Base-by-base conservation (phyloP, 1,140 invertebrate species). In the Polyergus mexicanus region DNA sequence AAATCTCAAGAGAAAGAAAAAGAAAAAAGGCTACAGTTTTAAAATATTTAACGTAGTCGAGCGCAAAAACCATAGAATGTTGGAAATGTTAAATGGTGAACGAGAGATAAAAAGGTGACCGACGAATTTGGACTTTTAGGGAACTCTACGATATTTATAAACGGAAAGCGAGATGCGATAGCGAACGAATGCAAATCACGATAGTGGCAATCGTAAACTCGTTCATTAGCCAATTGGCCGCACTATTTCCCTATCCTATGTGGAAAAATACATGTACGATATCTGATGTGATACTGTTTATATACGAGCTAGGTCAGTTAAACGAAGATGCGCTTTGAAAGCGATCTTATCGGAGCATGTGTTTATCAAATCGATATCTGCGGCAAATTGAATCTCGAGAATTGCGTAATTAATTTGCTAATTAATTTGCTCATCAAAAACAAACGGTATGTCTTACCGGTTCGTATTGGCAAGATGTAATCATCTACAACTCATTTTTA, bases 301-400 rank as follows among this genome's bases (percentile, higher is more conserved):
- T 38, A 83, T 54, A 3, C 28, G 32, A 35, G 66, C 5, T 11
- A 38, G 19, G 51, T 60, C 32, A 54, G 54, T 83, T 83, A 47
- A 72, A 83, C 54, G 68, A 83, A 72, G 54, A 25, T 13, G 44
- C 2, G 38, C 54, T 74, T 83, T 60, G 68, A 72, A 74, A 74
- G 65, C 51, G 78, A 83, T 83, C 68, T 83, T 83, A 83, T 83
- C 54, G 68, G 38, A 47, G 13, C 38, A 74, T 19, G 11, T 81
- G 68, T 83, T 83, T 81, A 81, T 81, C 78, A 38, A 81, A 56
- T 72, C 66, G 71, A 54, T 68, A 68, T 47, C 25, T 41, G 35
- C 16, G 22, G 19, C 35, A 19, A 72, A 81, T 81, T 58, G 35
- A 51, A 72, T 81, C 38, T 7, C 6, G 32, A 38, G 16, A 32